Conservation (phyloP, 2,113 vertebrate genomes). For the Penelope pileata region DNA sequence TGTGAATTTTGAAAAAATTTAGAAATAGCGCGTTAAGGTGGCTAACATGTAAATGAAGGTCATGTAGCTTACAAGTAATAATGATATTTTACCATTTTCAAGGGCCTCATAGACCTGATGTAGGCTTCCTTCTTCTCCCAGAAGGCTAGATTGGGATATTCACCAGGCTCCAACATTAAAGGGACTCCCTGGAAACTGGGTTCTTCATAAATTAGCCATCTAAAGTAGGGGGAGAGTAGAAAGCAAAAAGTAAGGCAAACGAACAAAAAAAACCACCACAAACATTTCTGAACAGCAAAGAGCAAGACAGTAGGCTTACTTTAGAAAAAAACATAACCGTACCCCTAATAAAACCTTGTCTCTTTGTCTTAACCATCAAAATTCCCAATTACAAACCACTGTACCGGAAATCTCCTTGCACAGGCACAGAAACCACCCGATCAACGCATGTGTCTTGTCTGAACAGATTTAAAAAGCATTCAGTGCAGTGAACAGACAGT, state of each 20-base stretch:
- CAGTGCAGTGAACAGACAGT: not conserved
- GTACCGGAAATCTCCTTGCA: no score
- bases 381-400: not conserved
- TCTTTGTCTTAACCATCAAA: not conserved
- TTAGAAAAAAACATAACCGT: not conserved
- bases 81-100: constrained; percentile 84
- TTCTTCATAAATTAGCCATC: constrained; percentile 93
- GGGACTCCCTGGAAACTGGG: constrained; percentile 83
- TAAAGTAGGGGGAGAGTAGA: constrained; percentile 15
- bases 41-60: not conserved
- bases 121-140: constrained; percentile 87
- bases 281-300: not conserved
- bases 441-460: not conserved
- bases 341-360: not conserved
- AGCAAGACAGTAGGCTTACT: not conserved
- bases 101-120: constrained; percentile 85
- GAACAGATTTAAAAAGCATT: not conserved
- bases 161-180: constrained; percentile 83
- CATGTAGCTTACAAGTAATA: not conserved
- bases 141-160: constrained; percentile 84
- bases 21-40: not conserved
- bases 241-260: not conserved
- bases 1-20: no score
- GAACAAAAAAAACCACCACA: not conserved
- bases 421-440: not conserved